These are phyloP conservation scores for Arizona elegans DNA, from an alignment of 2,113 vertebrate genomes.

Conservation along the genomic window DNA sequence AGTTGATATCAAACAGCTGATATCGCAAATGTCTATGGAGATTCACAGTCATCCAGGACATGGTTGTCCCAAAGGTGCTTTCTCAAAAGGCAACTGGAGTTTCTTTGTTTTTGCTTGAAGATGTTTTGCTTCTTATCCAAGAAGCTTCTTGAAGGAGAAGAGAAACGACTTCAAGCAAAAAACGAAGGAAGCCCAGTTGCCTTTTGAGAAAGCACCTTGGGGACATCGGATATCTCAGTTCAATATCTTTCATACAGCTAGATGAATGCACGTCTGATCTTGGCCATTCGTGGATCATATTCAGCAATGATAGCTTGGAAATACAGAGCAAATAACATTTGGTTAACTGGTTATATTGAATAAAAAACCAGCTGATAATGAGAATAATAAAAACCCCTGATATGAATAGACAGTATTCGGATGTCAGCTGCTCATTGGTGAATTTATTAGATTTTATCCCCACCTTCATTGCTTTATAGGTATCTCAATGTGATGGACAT, in stretches of 20 bases:
- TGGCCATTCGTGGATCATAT: background rate
- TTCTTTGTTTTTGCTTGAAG: background rate
- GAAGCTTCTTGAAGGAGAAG: too few relatives aligned
- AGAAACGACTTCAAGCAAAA: too few relatives aligned
- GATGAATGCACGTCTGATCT: background rate
- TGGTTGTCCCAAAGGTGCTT: background rate
- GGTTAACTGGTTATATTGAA: background rate
- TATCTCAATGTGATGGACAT: background rate
- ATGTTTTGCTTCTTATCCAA: too few relatives aligned
- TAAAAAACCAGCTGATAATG: background rate
- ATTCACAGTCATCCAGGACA: background rate
- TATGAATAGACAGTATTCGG: background rate
- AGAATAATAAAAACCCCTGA: background rate
- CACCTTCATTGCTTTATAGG: background rate
- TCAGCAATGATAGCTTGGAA: background rate
- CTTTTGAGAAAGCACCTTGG: too few relatives aligned
- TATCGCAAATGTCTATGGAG: background rate
- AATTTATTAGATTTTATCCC: background rate
- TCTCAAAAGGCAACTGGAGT: background rate
- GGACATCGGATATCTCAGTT: background rate
- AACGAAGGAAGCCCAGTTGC: too few relatives aligned
- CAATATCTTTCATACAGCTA: background rate
- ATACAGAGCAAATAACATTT: background rate
- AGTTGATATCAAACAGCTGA: background rate
- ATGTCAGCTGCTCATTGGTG: background rate